Evolutionary conservation across 2,888 invertebrate genomes (phyloP).

Genomic region (Tupiocoris notatus): DNA sequence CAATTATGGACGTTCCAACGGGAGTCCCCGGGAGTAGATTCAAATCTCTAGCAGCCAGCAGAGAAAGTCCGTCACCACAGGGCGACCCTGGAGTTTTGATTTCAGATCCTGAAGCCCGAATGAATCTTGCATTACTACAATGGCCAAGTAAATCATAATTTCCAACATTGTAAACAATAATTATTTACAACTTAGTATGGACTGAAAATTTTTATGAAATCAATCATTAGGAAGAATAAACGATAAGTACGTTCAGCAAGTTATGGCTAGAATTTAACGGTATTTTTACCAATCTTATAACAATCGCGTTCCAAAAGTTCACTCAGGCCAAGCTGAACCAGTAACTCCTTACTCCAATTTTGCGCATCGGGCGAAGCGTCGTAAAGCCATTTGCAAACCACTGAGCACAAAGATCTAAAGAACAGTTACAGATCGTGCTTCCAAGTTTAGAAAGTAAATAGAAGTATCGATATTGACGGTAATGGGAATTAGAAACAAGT

Average conservation of each 20-base stretch:
- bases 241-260: no score
- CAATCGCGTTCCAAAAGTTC: slow-evolving; percentile 70
- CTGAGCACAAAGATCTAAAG: slow-evolving; percentile 81
- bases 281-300: slow-evolving; percentile 66
- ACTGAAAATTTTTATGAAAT: no score
- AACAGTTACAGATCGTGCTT: no score
- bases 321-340: slow-evolving; percentile 69
- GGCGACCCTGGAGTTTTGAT: slow-evolving; percentile 71
- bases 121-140: no score
- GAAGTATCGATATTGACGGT: no score
- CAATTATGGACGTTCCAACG: slow-evolving; percentile 87
- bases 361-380: slow-evolving; percentile 59
- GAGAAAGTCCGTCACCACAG: slow-evolving; percentile 65
- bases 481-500: no score
- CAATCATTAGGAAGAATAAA: no score
- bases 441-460: no score
- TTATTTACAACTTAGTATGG: no score
- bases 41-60: slow-evolving; percentile 65
- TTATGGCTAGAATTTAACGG: no score
- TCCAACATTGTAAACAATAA: no score
- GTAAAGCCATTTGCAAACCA: slow-evolving; percentile 94
- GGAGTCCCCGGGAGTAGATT: slow-evolving; percentile 70
- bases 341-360: slow-evolving; percentile 74
- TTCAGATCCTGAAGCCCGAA: slow-evolving; percentile 54
- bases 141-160: no score